A percentile compares a stretch with the other conserved stretches of the same genome.
These are phyloP conservation scores for Sminthurinus aureus DNA, from an alignment of 2,888 invertebrate genomes.

Conservation along the genomic window DNA sequence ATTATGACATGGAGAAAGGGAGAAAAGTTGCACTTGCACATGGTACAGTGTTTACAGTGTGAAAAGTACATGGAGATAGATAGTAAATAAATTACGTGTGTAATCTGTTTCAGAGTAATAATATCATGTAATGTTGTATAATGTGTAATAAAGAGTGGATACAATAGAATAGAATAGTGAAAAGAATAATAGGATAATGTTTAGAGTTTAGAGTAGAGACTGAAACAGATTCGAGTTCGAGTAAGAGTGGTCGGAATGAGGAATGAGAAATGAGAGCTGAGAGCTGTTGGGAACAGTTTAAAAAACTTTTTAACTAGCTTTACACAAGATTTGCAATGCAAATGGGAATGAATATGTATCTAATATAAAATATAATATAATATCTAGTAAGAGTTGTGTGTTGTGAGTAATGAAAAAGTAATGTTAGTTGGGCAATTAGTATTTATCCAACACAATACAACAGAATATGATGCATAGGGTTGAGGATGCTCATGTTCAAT, in stretches of 20 bases:
- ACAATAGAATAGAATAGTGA: too few species aligned
- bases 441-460: conserved; percentile 17
- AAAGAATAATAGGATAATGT: too few species aligned
- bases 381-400: too few species aligned
- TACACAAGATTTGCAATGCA: conserved; percentile 32
- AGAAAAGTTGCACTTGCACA: too few species aligned
- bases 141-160: not conserved
- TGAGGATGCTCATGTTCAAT: too few species aligned
- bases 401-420: conserved; percentile 37
- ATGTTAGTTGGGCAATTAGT: conserved; percentile 38
- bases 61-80: not conserved
- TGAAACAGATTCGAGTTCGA: not conserved
- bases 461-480: too few species aligned
- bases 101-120: not conserved
- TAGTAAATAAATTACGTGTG: not conserved
- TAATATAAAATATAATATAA: too few species aligned
- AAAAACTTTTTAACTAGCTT: conserved; percentile 22
- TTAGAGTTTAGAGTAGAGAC: not conserved
- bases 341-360: conserved; percentile 1
- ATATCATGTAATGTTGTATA: not conserved
- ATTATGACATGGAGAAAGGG: not conserved
- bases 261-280: not conserved
- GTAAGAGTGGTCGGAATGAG: not conserved
- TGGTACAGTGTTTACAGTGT: too few species aligned
- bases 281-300: not conserved